Evolutionary conservation across 1,140 invertebrate genomes (phyloP), one percentile per base, ranked within the genome.

Genomic region (Scylla paramamosain): DNA sequence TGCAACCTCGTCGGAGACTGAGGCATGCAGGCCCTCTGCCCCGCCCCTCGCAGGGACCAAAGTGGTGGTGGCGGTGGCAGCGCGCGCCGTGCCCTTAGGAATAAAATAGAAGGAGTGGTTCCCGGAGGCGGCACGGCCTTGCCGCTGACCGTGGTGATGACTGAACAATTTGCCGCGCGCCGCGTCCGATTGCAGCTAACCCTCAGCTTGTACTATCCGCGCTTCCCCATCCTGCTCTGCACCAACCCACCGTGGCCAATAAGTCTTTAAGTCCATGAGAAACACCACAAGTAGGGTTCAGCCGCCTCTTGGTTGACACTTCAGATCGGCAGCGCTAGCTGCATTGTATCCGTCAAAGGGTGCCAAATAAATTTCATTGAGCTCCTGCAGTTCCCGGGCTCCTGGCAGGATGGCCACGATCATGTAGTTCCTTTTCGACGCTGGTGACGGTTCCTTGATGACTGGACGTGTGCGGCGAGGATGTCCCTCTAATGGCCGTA

Each of bases 121-220:
- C 83, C 90, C 83, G 82, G 46, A 39, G 90, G 31, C 39, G 48
- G 77, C 94, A 92, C 87, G 94, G 91, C 94, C 94, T 59, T 91
- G 94, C 82, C 29, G 29, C 90, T 95, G 90, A 87, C 94, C 90
- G 45, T 88, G 94, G 89, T 95, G 94, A 95, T 95, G 94, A 95
- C 94, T 86, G 94, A 95, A 95, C 94, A 95, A 95, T 95, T 95
- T 95, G 87, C 77, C 94, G 82, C 25, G 39, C 90, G 90, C 29
- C 90, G 94, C 48, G 90, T 95, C 90, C 94, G 94, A 95, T 91
- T 87, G 77, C 84, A 87, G 31, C 84, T 4, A 20, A 87, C 31
- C 31, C 84, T 32, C 84, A 87, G 84, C 84, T 46, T 46, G 29
- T 39, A 16, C 84, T 46, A 7, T 87, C 39, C 31, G 31, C 84